Conservation (phyloP, 2,113 vertebrate genomes). For the Ctenodactylus gundi region DNA sequence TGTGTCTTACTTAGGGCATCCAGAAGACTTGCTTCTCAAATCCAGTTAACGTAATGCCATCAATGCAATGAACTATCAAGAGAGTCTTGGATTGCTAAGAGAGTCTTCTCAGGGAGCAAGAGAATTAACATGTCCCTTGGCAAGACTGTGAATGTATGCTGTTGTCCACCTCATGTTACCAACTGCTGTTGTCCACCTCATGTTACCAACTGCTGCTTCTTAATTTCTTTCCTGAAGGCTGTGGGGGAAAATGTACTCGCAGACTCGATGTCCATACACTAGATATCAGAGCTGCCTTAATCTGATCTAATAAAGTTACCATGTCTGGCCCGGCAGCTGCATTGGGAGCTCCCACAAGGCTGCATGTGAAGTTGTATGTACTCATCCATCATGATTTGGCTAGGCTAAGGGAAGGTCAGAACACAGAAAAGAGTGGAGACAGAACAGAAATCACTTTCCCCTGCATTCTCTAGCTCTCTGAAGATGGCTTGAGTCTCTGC, state of each 20-base stretch:
- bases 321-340: not conserved
- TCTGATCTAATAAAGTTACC: not conserved
- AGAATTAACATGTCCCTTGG: not conserved
- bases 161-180: not conserved
- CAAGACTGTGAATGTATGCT: rapidly evolving
- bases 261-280: rapidly evolving
- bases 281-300: rapidly evolving
- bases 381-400: too few species aligned
- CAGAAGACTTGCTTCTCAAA: not conserved
- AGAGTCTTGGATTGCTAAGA: not conserved
- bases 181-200: too few species aligned
- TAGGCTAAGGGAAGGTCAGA: not conserved
- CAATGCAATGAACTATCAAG: rapidly evolving
- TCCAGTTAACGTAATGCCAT: not conserved
- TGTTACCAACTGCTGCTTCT: not conserved
- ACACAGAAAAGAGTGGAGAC: not conserved
- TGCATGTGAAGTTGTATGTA: not conserved
- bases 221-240: not conserved
- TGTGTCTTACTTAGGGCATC: rapidly evolving
- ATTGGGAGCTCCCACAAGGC: not conserved
- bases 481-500: not conserved
- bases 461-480: not conserved
- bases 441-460: not conserved
- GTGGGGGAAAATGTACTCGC: too few species aligned
- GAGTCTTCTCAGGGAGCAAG: not conserved